Evolutionary conservation across 2,113 vertebrate species (phyloP), one percentile per base, ranked within the genome.

Genomic region (Phrynosoma blainvillii): DNA sequence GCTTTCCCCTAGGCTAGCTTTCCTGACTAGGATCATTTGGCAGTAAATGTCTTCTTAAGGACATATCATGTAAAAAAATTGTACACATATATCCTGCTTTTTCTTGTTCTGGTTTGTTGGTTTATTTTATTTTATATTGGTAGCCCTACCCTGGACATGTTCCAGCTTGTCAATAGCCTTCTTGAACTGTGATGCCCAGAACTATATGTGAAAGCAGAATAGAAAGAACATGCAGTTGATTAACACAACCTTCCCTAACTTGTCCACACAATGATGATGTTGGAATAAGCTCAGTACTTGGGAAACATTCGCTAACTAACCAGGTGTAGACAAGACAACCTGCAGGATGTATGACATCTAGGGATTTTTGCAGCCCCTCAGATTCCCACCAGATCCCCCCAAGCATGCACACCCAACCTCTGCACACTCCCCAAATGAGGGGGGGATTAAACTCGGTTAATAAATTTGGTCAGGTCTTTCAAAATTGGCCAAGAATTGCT

Each of bases 1-100:
- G 7, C 54, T 65, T 83, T 92, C 88, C 23, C 0, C 84, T 70
- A 89, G 52, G 47, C 79, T 27, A 87, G 71, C 87, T 86, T 21
- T 40, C 30, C 13, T 89, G 40, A 77, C 90, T 80, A 84, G 1
- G 1, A 79, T 8, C 3, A 65, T 23, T 81, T 84, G 12, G 25
- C 52, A 56, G 14, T 47, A 62, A 75, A 62, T 3, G 1, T 1
- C 62, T 21, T 77, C 42, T 54, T 68, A 42, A 16, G n/a, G 14
- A 59, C 32, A 25, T 59, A 78, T 70, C 23, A 30, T 27, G 30
- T 68, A 14, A 82, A 54, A 54, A 83, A 27, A 32, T 66, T 62
- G 59, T 18, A 62, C 14, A 62, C 36, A 36, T 74, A 16, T 65
- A 66, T 18, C 42, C n/a, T 66, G 65, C 23, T 66, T 66, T 2